Base-by-base conservation (phyloP, 2,113 vertebrate species). In the Cyprinodon brontotheroides region DNA sequence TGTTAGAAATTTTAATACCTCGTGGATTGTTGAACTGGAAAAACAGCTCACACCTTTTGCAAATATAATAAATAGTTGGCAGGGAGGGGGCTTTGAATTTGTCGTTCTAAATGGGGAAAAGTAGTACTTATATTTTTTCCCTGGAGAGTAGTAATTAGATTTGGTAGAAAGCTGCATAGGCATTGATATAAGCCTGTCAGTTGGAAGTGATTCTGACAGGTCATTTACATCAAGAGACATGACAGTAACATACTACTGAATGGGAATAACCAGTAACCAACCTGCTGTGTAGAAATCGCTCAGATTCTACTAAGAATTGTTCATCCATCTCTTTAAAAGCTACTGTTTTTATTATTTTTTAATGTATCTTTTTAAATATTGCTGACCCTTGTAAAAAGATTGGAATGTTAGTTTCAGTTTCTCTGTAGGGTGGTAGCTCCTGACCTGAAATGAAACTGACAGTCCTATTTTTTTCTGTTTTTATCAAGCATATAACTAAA, bases 391-490 rank as follows among this genome's bases (percentile, higher is more conserved):
- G 10, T 70, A 74, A 4, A 7, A 13, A 36, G 43, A 48, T n/a
- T 0, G 10, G 22, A 64, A 59, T 64, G 61, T 81, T 43, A 29
- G 81, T 84, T 78, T 70, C 45, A 37, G 64, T 67, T 81, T 74
- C 59, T 9, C 11, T 68, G 12, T 15, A 72, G 76, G 50, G 74
- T 72, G 66, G 59, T 39, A 13, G 36, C 64, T 2, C 9, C 12
- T 45, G 36, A 57, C 29, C 29, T 29, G 29, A 29, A 79, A 65
- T 36, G 22, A 69, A 75, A 36, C 47, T 29, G 20, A 59, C n/a
- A 41, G 43, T 3, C 10, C 1, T 36, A 8, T 38, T 6, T 57
- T 0, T 43, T 65, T 0, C 29, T 29, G 29, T 29, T 29, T 29
- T 29, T 29, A 4, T 14, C 13, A 10, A 60, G 8, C 22, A 17